phyloP scores from a whole-genome alignment of 2,797 vertebrate genomes.

The Valencia hispanica region DNA sequence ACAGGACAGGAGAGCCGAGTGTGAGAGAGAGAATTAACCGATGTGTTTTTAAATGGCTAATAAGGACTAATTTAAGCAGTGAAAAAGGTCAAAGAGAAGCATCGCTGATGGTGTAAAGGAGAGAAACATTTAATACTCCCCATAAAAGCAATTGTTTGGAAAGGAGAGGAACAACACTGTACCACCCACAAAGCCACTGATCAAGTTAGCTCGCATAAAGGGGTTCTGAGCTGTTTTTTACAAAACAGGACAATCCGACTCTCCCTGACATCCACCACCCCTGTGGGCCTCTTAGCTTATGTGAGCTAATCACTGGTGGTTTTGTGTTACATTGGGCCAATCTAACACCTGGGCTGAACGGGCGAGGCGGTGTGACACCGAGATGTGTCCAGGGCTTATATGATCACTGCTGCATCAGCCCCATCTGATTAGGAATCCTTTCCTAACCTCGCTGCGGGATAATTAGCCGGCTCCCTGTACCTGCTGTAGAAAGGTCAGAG shows the following conservation, averaged over 20 bases:
- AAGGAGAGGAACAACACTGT: slow-evolving; percentile 46
- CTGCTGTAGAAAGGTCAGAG: slow-evolving; percentile 67
- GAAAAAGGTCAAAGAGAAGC: slow-evolving; percentile 38
- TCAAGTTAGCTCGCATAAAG: slow-evolving; percentile 65
- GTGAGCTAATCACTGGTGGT: slow-evolving; percentile 81
- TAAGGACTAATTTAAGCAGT: slow-evolving; percentile 38
- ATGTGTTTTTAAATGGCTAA: slow-evolving; percentile 29
- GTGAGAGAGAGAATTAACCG: slow-evolving; percentile 13
- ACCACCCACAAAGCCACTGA: slow-evolving; percentile 73
- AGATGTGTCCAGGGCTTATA: slow-evolving; percentile 82
- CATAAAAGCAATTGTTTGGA: slow-evolving; percentile 37
- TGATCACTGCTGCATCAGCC: slow-evolving; percentile 74
- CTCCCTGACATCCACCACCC: slow-evolving; percentile 56
- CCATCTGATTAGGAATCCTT: slow-evolving; percentile 78
- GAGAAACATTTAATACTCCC: slow-evolving; percentile 48
- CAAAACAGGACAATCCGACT: slow-evolving; percentile 63
- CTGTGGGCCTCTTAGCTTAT: slow-evolving; percentile 74
- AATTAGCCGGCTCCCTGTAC: slow-evolving; percentile 76
- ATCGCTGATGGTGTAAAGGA: slow-evolving; percentile 18
- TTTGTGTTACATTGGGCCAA: slow-evolving; percentile 82
- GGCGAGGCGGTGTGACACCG: slow-evolving; percentile 63
- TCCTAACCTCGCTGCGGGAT: slow-evolving; percentile 69
- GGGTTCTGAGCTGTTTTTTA: slow-evolving; percentile 55
- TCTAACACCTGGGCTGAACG: slow-evolving; percentile 82
- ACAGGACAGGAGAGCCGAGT: slow-evolving; percentile 34